A percentile compares a stretch with the other conserved stretches of the same genome.
phyloP scores from a whole-genome alignment of 2,888 invertebrate species.

The Argyresthia albistria region DNA sequence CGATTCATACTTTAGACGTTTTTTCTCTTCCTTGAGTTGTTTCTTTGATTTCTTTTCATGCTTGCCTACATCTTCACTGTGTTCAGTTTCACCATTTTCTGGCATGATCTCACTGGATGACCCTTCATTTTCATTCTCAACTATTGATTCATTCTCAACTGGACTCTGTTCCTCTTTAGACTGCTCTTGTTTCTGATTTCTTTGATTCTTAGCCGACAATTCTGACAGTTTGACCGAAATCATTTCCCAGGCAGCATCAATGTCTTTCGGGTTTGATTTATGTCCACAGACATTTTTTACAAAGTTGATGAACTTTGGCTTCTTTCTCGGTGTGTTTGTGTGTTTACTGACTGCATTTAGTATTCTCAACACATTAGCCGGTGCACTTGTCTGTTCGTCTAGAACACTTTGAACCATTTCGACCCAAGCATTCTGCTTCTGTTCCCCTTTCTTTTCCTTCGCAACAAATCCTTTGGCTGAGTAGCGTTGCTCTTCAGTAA shows the following conservation, averaged over 20 bases:
- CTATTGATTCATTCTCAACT: constrained; percentile 16
- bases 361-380: constrained; percentile 71
- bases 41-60: constrained; percentile 45
- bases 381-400: constrained; percentile 67
- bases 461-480: constrained; percentile 84
- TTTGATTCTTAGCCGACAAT: constrained; percentile 38
- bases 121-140: constrained; percentile 14
- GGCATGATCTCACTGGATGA: background rate
- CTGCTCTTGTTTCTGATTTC: constrained; percentile 24
- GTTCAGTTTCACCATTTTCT: constrained; percentile 12
- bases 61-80: constrained; percentile 14
- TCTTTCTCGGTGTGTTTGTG: constrained; percentile 90
- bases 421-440: constrained; percentile 89
- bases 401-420: constrained; percentile 78
- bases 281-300: constrained; percentile 75
- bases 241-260: constrained; percentile 80
- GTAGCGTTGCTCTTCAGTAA: constrained; percentile 90
- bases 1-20: constrained; percentile 58
- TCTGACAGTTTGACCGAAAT: constrained; percentile 68
- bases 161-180: constrained; percentile 14
- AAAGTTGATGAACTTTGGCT: constrained; percentile 86
- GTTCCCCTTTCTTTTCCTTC: constrained; percentile 87
- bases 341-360: constrained; percentile 78
- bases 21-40: constrained; percentile 60
- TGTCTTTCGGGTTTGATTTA: constrained; percentile 66